Evolutionary conservation across 1,140 invertebrate species (phyloP), one percentile per base, ranked within the genome.

Genomic region (Micrasema minimum): DNA sequence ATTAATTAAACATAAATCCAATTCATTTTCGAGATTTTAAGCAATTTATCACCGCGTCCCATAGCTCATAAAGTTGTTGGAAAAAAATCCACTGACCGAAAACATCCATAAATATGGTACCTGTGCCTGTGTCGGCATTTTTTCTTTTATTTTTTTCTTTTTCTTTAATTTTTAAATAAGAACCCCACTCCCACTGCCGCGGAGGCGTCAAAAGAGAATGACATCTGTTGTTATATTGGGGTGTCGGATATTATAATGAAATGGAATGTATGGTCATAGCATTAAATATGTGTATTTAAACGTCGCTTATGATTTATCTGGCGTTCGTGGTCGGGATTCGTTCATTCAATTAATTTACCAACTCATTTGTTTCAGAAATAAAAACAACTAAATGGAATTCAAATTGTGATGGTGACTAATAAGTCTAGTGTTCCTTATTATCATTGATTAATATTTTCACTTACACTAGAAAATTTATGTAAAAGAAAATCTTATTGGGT

Each of bases 211-310:
- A 69, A 31, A 72, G 66, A 74, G 72, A 75, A 71, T 75, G 73
- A 75, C 73, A 75, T 75, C 73, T 75, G 73, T 75, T 75, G 69
- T 75, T 75, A 70, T 75, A 70, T 70, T 69, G 61, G 68, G 73
- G 69, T 75, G 69, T 69, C 59, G 59, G 59, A 31, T 31, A 31
- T 31, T 64, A 71, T 74, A 73, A 73, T 73, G 69, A 57, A 74
- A 68, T 53, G 69, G 68, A 74, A 71, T 74, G 72, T 71, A 74
- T 74, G 65, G 68, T 37, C 64, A 14, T 55, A 18, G 46, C 66
- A 31, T 66, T 71, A 71, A 75, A 75, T 75, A 69, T 75, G 73
- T 67, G 73, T 75, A 75, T 75, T 75, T 75, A 75, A 69, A 72
- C 53, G 69, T 71, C 69, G 41, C 55, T 23, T 45, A 69, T 75